Base-by-base conservation (phyloP, 2,113 vertebrate genomes). In the Athene noctua region DNA sequence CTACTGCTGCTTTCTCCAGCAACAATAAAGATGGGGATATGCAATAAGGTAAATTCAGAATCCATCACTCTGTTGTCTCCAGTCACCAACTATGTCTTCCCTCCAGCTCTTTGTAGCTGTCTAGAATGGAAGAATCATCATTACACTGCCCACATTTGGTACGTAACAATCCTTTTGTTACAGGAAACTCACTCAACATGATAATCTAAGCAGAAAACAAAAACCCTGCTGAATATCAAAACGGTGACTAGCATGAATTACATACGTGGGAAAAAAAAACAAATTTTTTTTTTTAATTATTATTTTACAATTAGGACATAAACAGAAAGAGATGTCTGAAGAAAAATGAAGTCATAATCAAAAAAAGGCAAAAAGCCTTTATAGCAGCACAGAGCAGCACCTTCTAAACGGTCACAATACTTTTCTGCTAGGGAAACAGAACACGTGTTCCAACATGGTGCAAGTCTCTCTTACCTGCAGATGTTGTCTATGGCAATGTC, bases 401-500 rank as follows among this genome's bases (percentile, higher is more conserved):
- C 20, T 57, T 78, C 68, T 38, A 8, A 81, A 27, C 1, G 2
- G 21, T n/a, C 16, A 40, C 68, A 40, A 6, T 0, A 4, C 18
- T 54, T 17, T 52, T 47, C 75, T 16, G 3, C 32, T 54, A 71
- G 30, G 36, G 42, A 58, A 80, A 21, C 0, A 42, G 10, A 75
- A 18, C 12, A 5, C 0, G 0, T 2, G 13, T 15, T 58, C 5
- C 44, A 47, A 49, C 52, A 16, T 0, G 13, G 63, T 5, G 3
- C 22, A 57, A 47, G 32, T 8, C 32, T 29, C 55, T 38, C 97
- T 87, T 42, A 99, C 99, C 99, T 99, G 99, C 99, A 99, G 92
- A 99, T 99, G 97, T 99, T 99, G 92, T 99, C 99, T 6, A 99
- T 99, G 88, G 99, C 99, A 52, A 99, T 99, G 97, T 99, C 99